phyloP scores from a whole-genome alignment of 2,888 invertebrate species.

The Xanthorhoe spadicearia region DNA sequence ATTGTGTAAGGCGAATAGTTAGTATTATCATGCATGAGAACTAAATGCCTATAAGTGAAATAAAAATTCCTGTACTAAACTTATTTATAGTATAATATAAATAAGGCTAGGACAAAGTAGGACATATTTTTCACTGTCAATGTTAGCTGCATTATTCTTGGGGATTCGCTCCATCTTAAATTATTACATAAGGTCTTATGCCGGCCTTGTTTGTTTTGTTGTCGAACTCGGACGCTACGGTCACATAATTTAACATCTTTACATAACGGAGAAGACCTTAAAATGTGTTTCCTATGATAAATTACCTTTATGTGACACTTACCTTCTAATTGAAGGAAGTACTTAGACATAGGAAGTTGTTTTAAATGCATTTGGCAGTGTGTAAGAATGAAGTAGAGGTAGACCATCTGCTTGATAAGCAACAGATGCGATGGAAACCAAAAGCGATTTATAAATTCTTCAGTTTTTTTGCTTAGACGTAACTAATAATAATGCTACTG shows the following conservation, averaged over 20 bases:
- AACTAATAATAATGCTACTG: too few relatives aligned
- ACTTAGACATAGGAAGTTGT: conserved; percentile 23
- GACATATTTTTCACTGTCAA: conserved; percentile 24
- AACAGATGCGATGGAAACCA: background rate
- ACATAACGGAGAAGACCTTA: conserved; percentile 33
- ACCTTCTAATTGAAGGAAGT: conserved; percentile 40
- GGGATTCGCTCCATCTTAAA: conserved; percentile 49
- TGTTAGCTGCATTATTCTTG: conserved; percentile 42
- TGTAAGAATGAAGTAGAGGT: background rate
- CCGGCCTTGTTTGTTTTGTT: conserved; percentile 55
- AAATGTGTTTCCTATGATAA: conserved; percentile 48
- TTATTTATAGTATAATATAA: background rate
- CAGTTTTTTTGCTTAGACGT: background rate
- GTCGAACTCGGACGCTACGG: conserved; percentile 46
- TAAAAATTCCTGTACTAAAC: background rate
- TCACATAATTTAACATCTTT: conserved; percentile 53
- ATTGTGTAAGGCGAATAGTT: background rate
- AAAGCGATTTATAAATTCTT: background rate
- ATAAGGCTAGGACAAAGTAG: background rate
- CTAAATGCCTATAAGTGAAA: background rate
- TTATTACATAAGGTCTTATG: conserved; percentile 61
- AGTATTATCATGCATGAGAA: background rate
- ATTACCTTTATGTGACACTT: conserved; percentile 40
- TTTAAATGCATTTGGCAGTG: background rate
- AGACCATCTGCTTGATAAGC: background rate